A percentile compares a stretch with the other conserved stretches of the same genome.
phyloP scores from a whole-genome alignment of 2,797 vertebrate genomes.

The Gila robusta region DNA sequence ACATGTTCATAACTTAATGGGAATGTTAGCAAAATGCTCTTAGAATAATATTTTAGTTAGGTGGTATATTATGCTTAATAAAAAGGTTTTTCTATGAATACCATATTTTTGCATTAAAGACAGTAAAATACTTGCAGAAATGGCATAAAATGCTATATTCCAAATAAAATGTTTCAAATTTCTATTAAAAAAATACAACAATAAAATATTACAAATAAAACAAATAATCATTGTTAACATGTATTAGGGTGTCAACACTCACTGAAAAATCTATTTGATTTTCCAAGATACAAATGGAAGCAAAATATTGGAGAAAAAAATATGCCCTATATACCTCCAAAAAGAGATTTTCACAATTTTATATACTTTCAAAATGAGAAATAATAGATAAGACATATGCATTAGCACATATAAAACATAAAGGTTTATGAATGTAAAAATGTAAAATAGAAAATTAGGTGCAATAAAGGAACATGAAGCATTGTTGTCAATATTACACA shows the following conservation, averaged over 20 bases:
- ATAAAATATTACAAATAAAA: not conserved
- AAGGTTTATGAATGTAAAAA: not conserved
- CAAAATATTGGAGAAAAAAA: not conserved
- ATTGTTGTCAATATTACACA: not conserved
- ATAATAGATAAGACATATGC: not conserved
- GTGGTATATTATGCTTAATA: not conserved
- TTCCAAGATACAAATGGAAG: constrained; percentile 33
- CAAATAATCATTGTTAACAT: not conserved
- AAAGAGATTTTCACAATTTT: not conserved
- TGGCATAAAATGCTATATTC: not conserved
- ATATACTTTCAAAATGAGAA: not conserved
- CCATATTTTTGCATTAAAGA: not conserved
- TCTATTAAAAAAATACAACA: not conserved
- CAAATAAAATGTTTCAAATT: not conserved
- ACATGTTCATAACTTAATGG: not conserved
- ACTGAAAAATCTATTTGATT: not conserved
- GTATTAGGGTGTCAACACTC: not conserved
- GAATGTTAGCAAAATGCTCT: not conserved
- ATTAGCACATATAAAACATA: constrained; percentile 37
- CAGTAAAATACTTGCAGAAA: not conserved
- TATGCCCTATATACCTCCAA: not conserved
- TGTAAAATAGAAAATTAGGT: constrained; percentile 47
- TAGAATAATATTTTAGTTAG: not conserved
- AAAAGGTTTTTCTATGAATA: not conserved
- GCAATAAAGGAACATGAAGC: not conserved